Conservation (phyloP, 2,113 vertebrate genomes). For the Felis catus region F.catus_Fca126_mat1.0 CM031411.1:22233001-22233500, state of each 20-base stretch:
- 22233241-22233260: background rate
- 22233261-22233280: background rate
- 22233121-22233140: background rate
- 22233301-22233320: background rate
- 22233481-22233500: background rate
- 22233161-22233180: background rate
- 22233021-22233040: background rate
- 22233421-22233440: background rate
- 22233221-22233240: background rate
- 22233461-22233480: background rate
- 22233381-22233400: background rate
- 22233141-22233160: background rate
- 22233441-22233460: background rate
- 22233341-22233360: background rate
- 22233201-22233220: background rate
- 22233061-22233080: background rate
- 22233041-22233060: background rate
- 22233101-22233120: background rate
- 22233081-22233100: background rate
- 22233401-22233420: background rate
- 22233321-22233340: background rate
- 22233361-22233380: background rate
- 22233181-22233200: background rate
- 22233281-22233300: background rate
- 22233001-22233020: background rate